Base-by-base conservation (phyloP, 2,888 invertebrate genomes). In the Trichopria drosophilae region DNA sequence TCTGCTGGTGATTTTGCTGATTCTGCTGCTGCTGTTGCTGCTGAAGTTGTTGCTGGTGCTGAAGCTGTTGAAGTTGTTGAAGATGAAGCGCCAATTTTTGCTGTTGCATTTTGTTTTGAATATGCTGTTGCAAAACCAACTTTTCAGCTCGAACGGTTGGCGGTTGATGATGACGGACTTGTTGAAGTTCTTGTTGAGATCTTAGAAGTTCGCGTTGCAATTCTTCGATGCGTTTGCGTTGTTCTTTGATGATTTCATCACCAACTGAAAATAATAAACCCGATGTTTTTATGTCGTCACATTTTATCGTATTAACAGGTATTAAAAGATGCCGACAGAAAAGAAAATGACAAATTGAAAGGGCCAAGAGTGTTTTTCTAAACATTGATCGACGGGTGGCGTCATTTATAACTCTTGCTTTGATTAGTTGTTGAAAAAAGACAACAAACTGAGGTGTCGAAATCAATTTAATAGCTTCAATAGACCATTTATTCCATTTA, bases 161-260 rank as follows among this genome's bases (percentile, higher is more conserved):
- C 20, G 83, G 82, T 53, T 85, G 80, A 52, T 82, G 83, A 58
- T 84, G 80, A n/a, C 76, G 73, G 34, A 84, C 82, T 57, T 84
- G 84, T 65, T 88, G 86, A 57, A 90, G 71, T 68, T 90, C 88
- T 61, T 87, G 83, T 54, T 90, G 86, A 1, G 88, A 89, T 9
- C 43, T 42, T 36, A 50, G 31, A 59, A 91, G 70, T 67, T 91
- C 89, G 3, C 91, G 78, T 72, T 93, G 90, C 35, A 94, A 78
- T 67, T 93, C 91, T 67, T 92, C 90, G 61, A 95, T 95, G 74
- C 89, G 87, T 44, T 89, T 83, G 65, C 88, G 86, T 26, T 94
- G 93, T 66, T 91, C 90, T 53, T 85, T 82, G 43, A 92, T 85
- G 52, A 90, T 84, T 63, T 90, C 90, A 65, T 90, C 88, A 53